Conservation (phyloP, 2,888 invertebrate genomes). For the Oscheius sp. region DNA sequence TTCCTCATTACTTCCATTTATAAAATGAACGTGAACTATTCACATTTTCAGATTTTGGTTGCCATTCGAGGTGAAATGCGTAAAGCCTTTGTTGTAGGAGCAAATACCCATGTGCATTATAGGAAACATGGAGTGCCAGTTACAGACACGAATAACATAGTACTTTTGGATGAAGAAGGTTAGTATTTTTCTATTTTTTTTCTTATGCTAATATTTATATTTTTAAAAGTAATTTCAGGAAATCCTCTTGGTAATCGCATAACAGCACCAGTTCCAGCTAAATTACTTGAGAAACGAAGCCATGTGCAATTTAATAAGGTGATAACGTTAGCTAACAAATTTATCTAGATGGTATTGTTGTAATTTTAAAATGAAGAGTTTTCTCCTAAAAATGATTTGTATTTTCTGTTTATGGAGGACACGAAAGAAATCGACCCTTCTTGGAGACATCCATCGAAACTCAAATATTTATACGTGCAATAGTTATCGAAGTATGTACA, state of each 20-base stretch:
- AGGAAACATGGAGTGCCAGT: constrained; percentile 70
- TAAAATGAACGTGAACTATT: too few relatives aligned
- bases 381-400: not conserved
- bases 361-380: too few relatives aligned
- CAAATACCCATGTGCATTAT: constrained; percentile 64
- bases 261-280: constrained; percentile 89
- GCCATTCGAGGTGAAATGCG: constrained; percentile 72
- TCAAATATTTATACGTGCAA: constrained; percentile 4
- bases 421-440: too few relatives aligned
- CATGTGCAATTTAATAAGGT: constrained; percentile 70
- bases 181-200: not conserved
- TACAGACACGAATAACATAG: constrained; percentile 81
- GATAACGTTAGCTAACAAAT: constrained; percentile 70
- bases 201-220: not conserved
- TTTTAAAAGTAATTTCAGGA: constrained; percentile 78
- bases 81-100: constrained; percentile 71
- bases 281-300: constrained; percentile 61
- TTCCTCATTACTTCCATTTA: not conserved
- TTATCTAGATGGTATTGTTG: constrained; percentile 46
- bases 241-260: constrained; percentile 94
- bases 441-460: too few relatives aligned
- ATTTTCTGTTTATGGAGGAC: too few relatives aligned
- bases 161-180: constrained; percentile 80
- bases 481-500: constrained; percentile 24
- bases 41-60: constrained; percentile 62